Base-by-base conservation (phyloP, 2,113 vertebrate species). In the Sphaerodactylus townsendi region DNA sequence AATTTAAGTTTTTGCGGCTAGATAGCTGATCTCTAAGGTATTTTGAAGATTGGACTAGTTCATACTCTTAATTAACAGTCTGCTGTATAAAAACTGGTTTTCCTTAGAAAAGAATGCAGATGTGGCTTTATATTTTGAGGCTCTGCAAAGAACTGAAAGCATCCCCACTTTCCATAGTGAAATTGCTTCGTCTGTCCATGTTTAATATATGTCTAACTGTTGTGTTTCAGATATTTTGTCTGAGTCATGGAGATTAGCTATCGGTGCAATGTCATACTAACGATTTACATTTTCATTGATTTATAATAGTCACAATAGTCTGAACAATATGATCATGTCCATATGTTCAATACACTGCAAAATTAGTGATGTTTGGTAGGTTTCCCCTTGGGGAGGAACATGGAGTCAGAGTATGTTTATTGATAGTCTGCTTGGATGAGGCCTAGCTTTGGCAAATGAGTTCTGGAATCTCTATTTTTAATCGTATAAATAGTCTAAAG, bases 301-400 rank as follows among this genome's bases (percentile, higher is more conserved):
- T 89, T 62, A 79, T 48, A 83, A 89, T 82, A 93, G 92, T 87
- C 92, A 93, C 91, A 94, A 90, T 90, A 92, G 86, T 75, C 92
- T 87, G 88, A 74, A 4, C 0, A 39, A 84, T 62, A 84, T 88
- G 86, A 78, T 78, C 0, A 33, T 79, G 91, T 87, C 87, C 88
- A 0, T 74, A 17, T 48, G 82, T 62, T 85, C 30, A 2, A 7
- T 28, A 41, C n/a, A 13, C 2, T 0, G 62, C 0, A 0, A 25
- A 0, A 0, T 30, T 1, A 6, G 0, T 62, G 17, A 2, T 68
- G 2, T 1, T 68, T 4, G 17, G 14, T 10, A 41, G 17, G 35
- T 53, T 0, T 77, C 1, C 35, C 53, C 9, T 30, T 39, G 0
- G 13, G 23, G n/a, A 50, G 1, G 4, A 0, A 0, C 21, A 0